Evolutionary conservation across 1,140 invertebrate species (phyloP).

Genomic region (Ectropis grisescens): DNA sequence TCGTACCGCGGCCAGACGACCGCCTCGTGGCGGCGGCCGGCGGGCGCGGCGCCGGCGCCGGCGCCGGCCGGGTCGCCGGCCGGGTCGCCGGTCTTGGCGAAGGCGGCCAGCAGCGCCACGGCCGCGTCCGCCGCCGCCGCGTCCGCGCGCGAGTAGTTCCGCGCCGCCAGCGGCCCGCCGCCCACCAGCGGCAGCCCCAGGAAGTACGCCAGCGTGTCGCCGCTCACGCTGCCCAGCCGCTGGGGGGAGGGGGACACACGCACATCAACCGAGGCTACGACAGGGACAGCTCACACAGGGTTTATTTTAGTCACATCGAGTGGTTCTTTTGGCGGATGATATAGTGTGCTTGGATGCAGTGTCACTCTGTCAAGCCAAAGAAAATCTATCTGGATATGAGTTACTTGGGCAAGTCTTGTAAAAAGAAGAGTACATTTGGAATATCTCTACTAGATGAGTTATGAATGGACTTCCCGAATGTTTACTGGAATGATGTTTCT

Average conservation of each 20-base stretch:
- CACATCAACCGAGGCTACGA: slow-evolving; percentile 91
- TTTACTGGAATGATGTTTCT: no score
- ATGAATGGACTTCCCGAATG: no score
- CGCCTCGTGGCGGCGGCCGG: slow-evolving; percentile 70
- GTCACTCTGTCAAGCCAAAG: slow-evolving; percentile 79
- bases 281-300: slow-evolving; percentile 84
- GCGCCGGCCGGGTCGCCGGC: slow-evolving; percentile 77
- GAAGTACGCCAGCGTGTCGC: slow-evolving; percentile 89
- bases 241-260: slow-evolving; percentile 79
- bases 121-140: slow-evolving; percentile 81
- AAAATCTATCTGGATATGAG: no score
- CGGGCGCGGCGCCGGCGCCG: slow-evolving; percentile 72
- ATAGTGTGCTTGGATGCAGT: no score
- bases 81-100: slow-evolving; percentile 82
- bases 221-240: slow-evolving; percentile 84
- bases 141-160: slow-evolving; percentile 84
- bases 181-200: slow-evolving; percentile 86
- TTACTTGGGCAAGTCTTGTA: no score
- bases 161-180: slow-evolving; percentile 68
- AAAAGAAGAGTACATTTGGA: no score
- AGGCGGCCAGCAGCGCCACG: slow-evolving; percentile 81
- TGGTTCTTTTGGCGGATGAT: no score
- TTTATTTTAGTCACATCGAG: no score
- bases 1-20: slow-evolving; percentile 81
- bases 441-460: no score